phyloP scores from a whole-genome alignment of 2,888 invertebrate species.

The Pyrrhosoma nymphula region DNA sequence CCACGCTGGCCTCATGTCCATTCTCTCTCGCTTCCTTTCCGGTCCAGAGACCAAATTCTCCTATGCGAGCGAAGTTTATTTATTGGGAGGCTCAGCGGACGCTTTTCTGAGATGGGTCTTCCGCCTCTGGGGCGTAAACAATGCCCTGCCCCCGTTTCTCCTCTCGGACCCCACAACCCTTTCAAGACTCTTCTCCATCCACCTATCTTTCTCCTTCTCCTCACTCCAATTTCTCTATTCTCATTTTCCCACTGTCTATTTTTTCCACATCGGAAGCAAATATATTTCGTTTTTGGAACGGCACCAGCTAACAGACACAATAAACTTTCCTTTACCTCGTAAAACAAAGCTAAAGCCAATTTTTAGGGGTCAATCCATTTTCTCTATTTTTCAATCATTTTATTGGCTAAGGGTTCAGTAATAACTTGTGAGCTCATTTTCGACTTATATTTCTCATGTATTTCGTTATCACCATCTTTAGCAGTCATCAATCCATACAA shows the following conservation, averaged over 20 bases:
- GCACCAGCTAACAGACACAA: not conserved
- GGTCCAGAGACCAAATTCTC: constrained; percentile 38
- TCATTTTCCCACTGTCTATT: not conserved
- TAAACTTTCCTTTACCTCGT: not conserved
- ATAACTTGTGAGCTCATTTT: too few species aligned
- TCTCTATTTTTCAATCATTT: too few species aligned
- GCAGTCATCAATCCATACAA: too few species aligned
- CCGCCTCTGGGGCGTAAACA: constrained; percentile 29
- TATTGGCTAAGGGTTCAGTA: too few species aligned
- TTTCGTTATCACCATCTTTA: too few species aligned
- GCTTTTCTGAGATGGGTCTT: constrained; percentile 42
- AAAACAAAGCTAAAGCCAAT: not conserved
- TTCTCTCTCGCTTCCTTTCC: not conserved
- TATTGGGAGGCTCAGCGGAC: constrained; percentile 24
- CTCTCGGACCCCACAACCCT: not conserved
- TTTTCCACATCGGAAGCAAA: not conserved
- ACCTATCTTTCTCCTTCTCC: not conserved
- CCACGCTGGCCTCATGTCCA: not conserved
- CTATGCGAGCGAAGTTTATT: constrained; percentile 26
- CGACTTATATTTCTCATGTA: too few species aligned
- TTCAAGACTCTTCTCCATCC: not conserved
- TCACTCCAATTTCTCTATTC: not conserved
- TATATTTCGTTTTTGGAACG: not conserved
- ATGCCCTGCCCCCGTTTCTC: not conserved
- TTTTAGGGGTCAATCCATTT: too few species aligned